Evolutionary conservation across 2,888 invertebrate genomes (phyloP).

Genomic region (Ptilodon capucinus): DNA sequence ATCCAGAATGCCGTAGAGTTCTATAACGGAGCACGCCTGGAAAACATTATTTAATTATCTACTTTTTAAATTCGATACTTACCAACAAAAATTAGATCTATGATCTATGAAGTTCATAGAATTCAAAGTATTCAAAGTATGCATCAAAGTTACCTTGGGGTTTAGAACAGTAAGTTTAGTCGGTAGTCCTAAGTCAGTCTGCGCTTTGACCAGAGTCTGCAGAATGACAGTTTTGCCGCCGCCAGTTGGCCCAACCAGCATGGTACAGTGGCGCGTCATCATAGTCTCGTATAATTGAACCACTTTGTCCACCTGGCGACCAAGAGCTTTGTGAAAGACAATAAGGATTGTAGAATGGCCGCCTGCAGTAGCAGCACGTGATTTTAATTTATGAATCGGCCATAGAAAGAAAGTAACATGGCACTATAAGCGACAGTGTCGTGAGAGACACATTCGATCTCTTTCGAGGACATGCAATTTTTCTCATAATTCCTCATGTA

Average conservation of each 20-base stretch:
- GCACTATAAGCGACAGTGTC: too few relatives aligned
- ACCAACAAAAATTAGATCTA: too few relatives aligned
- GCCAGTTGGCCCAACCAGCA: slow-evolving; percentile 96
- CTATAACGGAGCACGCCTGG: slow-evolving; percentile 92
- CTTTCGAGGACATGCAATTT: too few relatives aligned
- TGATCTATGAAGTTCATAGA: too few relatives aligned
- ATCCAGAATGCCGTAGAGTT: slow-evolving; percentile 94
- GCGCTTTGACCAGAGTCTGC: slow-evolving; percentile 89
- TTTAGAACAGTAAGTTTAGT: slow-evolving; percentile 93
- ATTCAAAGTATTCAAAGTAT: background rate
- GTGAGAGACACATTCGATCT: too few relatives aligned
- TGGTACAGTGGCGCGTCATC: slow-evolving; percentile 96
- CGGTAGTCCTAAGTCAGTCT: slow-evolving; percentile 87
- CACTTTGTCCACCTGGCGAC: slow-evolving; percentile 92
- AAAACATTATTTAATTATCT: slow-evolving; percentile 9
- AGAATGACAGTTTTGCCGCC: slow-evolving; percentile 96
- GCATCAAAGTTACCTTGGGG: slow-evolving; percentile 85
- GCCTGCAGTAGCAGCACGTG: too few relatives aligned
- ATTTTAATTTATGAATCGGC: too few relatives aligned
- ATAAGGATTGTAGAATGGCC: too few relatives aligned
- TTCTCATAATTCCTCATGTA: too few relatives aligned
- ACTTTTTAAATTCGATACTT: too few relatives aligned
- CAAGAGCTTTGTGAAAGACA: too few relatives aligned
- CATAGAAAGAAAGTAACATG: too few relatives aligned
- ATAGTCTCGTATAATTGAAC: slow-evolving; percentile 96